Conservation (phyloP, 2,113 vertebrate genomes). For the Coreoperca whiteheadi region DNA sequence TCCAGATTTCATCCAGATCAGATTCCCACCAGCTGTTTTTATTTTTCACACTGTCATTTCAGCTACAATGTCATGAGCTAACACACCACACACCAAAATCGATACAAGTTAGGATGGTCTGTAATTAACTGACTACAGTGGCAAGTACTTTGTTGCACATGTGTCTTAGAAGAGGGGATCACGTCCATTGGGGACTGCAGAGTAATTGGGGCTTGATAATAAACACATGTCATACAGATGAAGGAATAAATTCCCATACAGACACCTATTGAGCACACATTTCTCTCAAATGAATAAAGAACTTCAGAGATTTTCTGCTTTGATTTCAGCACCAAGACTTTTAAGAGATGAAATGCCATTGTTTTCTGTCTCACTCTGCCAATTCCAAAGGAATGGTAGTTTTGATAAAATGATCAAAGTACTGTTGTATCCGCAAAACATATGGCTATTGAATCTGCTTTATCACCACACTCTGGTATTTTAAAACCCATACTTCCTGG, state of each 20-base stretch:
- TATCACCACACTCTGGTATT: constrained; percentile 13
- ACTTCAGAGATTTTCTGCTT: constrained; percentile 38
- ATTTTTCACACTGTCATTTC: background rate
- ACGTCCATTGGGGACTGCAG: background rate
- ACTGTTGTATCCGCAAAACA: constrained; percentile 69
- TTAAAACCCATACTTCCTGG: constrained; percentile 21
- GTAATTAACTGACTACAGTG: constrained; percentile 32
- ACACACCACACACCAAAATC: constrained; percentile 11
- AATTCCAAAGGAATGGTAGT: constrained; percentile 51
- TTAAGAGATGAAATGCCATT: constrained; percentile 44
- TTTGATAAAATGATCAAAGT: constrained; percentile 72
- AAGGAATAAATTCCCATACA: constrained; percentile 29
- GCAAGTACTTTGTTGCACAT: constrained; percentile 24
- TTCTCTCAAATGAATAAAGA: constrained; percentile 37
- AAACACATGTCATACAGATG: constrained; percentile 46
- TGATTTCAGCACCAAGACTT: constrained; percentile 46
- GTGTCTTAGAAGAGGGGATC: background rate
- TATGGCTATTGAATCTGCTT: constrained; percentile 45
- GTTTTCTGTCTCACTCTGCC: constrained; percentile 42
- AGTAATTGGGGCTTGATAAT: constrained; percentile 18
- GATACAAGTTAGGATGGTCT: background rate
- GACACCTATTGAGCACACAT: constrained; percentile 42
- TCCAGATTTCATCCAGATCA: constrained; percentile 22
- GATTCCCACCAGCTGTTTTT: constrained; percentile 29
- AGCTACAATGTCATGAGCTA: background rate